A percentile compares a stretch with the other conserved stretches of the same genome.
Evolutionary conservation across 2,797 vertebrate species (phyloP).

Genomic region (Coranthus polyacanthus): DNA sequence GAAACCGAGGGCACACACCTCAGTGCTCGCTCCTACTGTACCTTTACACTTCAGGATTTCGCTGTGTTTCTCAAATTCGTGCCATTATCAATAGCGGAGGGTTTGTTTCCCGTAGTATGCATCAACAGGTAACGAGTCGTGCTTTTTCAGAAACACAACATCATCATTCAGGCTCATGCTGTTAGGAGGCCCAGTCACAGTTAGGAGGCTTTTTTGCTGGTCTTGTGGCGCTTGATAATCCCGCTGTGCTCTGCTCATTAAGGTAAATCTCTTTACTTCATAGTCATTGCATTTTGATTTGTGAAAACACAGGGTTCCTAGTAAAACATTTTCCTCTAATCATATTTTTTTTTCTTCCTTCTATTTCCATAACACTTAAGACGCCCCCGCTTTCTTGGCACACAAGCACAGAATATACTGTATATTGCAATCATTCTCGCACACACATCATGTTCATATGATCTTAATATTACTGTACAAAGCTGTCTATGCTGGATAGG

Average conservation of each 20-base stretch:
- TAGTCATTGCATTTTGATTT: constrained; percentile 2
- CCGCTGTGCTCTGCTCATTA: constrained; percentile 10
- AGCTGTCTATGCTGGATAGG: neutral
- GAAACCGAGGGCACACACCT: constrained; percentile 3
- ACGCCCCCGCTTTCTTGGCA: neutral
- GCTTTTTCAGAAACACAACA: too few relatives aligned
- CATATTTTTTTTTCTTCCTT: neutral
- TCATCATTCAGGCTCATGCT: constrained; percentile 13
- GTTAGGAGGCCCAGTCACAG: neutral
- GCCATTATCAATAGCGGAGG: constrained; percentile 17
- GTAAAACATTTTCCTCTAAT: neutral
- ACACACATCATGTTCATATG: neutral
- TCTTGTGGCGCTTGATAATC: constrained; percentile 1
- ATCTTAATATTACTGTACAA: neutral
- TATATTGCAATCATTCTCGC: neutral
- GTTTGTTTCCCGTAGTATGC: constrained; percentile 14
- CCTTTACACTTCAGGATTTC: constrained; percentile 12
- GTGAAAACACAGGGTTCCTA: neutral
- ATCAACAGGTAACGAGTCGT: too few relatives aligned
- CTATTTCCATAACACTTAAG: neutral
- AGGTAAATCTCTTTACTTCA: neutral
- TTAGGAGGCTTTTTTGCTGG: constrained; percentile 11
- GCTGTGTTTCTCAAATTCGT: constrained; percentile 9
- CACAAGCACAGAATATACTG: neutral
- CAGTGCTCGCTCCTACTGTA: neutral